Percentiles rank a stretch among this genome's conserved stretches.
Evolutionary conservation across 2,113 vertebrate genomes (phyloP).

Genomic region (Chionomys nivalis): DNA sequence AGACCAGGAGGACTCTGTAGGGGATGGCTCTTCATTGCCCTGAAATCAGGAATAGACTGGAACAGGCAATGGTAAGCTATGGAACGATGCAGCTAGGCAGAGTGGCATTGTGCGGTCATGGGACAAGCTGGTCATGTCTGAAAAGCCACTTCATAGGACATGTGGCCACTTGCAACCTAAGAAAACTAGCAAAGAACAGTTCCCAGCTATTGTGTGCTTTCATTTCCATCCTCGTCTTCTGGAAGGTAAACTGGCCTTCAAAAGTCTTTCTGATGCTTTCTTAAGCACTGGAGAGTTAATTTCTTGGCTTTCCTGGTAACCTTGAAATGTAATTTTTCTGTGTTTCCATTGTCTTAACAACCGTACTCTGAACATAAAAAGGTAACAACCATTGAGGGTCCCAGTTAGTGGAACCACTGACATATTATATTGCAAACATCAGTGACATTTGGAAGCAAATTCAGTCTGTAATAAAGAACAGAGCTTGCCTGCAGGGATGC

Average conservation of each 20-base stretch:
- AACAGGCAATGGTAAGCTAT: not conserved
- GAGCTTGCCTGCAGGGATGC: not conserved
- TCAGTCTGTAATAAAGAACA: not conserved
- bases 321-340: not conserved
- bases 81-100: not conserved
- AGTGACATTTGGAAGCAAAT: conserved; percentile 5
- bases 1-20: not conserved
- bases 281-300: not conserved
- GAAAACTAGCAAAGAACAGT: not conserved
- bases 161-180: not conserved
- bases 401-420: not conserved
- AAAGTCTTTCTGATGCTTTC: not conserved
- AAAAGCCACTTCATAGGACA: not conserved
- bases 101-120: not conserved
- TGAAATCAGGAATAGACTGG: not conserved
- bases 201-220: not conserved
- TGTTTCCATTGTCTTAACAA: not conserved
- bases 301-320: not conserved
- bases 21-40: not conserved
- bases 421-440: conserved; percentile 6
- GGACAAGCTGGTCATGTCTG: not conserved
- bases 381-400: not conserved
- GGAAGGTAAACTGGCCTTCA: not conserved
- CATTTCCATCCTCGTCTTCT: conserved; percentile 30
- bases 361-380: not conserved